Conservation (phyloP, 2,888 invertebrate genomes). For the Amblyteles armatorius region DNA sequence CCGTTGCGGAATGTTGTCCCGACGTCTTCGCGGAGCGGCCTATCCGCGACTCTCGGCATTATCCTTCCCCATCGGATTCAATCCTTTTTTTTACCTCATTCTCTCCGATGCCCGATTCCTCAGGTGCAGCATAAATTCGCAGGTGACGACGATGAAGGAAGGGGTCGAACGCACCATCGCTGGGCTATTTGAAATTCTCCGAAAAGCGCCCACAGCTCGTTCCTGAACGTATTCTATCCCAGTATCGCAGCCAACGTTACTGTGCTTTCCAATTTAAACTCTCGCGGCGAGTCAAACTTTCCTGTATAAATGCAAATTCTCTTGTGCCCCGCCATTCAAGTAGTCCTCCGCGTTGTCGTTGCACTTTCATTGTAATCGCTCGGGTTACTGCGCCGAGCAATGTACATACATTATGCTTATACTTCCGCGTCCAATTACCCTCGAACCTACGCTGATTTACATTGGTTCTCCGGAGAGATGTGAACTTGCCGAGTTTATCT, state of each 20-base stretch:
- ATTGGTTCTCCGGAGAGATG: background rate
- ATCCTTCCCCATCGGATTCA: slow-evolving; percentile 19
- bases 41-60: slow-evolving; percentile 1
- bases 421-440: slow-evolving; percentile 6
- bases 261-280: slow-evolving; percentile 52
- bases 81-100: slow-evolving; percentile 19
- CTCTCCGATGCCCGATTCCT: background rate
- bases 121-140: background rate
- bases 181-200: slow-evolving; percentile 29
- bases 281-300: slow-evolving; percentile 51
- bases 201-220: background rate
- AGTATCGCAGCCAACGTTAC: slow-evolving; percentile 16
- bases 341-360: slow-evolving; percentile 35
- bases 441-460: background rate
- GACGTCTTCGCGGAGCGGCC: background rate
- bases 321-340: slow-evolving; percentile 18
- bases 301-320: slow-evolving; percentile 63
- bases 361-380: slow-evolving; percentile 47
- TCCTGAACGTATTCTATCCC: slow-evolving; percentile 24
- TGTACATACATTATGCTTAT: slow-evolving; percentile 2
- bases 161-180: background rate
- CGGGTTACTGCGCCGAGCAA: background rate
- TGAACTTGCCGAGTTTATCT: background rate
- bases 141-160: slow-evolving; percentile 21
- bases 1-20: slow-evolving; percentile 2